phyloP scores from a whole-genome alignment of 2,797 vertebrate species.

The Babyrousa celebensis region DNA sequence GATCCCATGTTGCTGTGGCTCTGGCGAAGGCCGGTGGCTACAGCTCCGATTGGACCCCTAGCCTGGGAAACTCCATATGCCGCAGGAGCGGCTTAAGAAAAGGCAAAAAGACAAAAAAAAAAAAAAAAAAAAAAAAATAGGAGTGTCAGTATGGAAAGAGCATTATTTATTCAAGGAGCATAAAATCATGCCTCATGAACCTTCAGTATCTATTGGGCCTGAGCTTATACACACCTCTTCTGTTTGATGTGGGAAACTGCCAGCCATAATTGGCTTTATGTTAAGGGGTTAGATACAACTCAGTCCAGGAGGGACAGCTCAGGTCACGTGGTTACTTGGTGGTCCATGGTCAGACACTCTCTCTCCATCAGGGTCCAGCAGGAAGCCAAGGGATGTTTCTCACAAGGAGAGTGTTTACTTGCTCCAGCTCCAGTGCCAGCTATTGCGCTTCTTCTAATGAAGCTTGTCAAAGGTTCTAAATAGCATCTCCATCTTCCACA shows the following conservation, averaged over 20 bases:
- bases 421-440: background rate
- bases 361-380: background rate
- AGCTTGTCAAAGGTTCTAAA: background rate
- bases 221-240: background rate
- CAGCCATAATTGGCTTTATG: background rate
- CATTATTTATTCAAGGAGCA: background rate
- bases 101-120: too few species aligned
- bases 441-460: background rate
- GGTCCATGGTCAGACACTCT: background rate
- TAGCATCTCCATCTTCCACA: background rate
- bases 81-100: too few species aligned
- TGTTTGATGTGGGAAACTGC: background rate
- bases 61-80: too few species aligned
- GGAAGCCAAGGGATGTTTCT: background rate
- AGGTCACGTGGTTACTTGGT: background rate
- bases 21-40: too few species aligned
- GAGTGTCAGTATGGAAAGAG: background rate
- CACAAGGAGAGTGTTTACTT: background rate
- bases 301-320: background rate
- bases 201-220: background rate
- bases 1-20: too few species aligned
- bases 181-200: background rate
- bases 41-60: too few species aligned
- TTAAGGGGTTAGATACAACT: background rate
- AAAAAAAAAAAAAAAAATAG: too few species aligned